Conservation (phyloP, 2,113 vertebrate species). For the Pyrgilauda ruficollis region DNA sequence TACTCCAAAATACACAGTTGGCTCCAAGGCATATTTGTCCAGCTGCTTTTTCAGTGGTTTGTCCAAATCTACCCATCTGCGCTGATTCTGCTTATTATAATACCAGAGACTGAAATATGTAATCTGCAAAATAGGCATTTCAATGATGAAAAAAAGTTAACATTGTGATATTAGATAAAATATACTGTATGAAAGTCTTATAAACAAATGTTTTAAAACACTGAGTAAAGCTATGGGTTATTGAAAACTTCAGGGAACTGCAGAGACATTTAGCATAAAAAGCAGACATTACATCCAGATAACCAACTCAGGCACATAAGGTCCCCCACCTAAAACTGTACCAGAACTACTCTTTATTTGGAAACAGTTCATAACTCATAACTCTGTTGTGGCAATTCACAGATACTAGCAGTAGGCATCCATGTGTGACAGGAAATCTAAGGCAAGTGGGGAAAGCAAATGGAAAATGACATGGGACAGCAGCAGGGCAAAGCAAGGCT, state of each 20-base stretch:
- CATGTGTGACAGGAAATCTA: not conserved
- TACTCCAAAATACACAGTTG: constrained; percentile 96
- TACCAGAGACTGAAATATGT: constrained; percentile 98
- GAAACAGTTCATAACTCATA: not conserved
- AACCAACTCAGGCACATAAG: not conserved
- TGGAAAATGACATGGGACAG: not conserved
- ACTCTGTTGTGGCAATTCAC: not conserved
- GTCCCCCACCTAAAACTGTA: not conserved
- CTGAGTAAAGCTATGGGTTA: not conserved
- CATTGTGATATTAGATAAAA: not conserved
- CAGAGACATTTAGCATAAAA: not conserved
- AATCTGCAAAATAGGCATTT: constrained; percentile 76
- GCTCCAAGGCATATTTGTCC: constrained; percentile 92
- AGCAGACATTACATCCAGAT: not conserved
- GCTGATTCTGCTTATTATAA: constrained; percentile 95
- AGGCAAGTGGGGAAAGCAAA: not conserved
- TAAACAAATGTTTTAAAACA: not conserved
- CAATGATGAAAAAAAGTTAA: not conserved
- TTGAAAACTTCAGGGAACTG: not conserved
- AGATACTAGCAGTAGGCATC: not conserved
- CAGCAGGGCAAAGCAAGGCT: not conserved
- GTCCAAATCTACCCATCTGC: constrained; percentile 95
- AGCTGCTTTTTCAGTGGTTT: constrained; percentile 98
- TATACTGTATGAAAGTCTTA: not conserved
- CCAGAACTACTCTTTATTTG: not conserved